phyloP scores from a whole-genome alignment of 2,113 vertebrate species.

The Cyphomyrus discorhynchus region DNA sequence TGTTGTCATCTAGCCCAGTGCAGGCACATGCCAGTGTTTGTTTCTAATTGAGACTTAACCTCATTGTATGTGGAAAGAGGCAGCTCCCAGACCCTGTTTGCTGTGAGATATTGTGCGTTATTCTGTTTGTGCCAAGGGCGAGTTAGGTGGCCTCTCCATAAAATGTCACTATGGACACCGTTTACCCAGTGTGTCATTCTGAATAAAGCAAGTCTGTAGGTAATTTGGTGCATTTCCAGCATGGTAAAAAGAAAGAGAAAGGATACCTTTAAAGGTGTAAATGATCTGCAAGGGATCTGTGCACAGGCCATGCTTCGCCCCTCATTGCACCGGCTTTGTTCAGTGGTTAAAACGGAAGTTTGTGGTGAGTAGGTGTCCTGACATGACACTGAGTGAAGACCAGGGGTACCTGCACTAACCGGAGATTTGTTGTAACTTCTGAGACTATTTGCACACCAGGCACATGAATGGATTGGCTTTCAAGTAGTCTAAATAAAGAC shows the following conservation, averaged over 20 bases:
- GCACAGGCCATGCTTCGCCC: background rate
- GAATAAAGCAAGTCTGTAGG: background rate
- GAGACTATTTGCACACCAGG: background rate
- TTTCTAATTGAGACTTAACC: background rate
- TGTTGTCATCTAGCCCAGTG: background rate
- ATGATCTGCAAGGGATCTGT: background rate
- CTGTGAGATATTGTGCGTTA: background rate
- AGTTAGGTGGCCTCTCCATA: background rate
- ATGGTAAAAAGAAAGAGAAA: background rate
- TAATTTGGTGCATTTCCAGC: background rate
- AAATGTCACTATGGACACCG: background rate
- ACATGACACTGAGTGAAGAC: background rate
- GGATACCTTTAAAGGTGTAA: background rate
- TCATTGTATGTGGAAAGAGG: background rate
- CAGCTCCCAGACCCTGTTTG: background rate
- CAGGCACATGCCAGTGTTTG: background rate
- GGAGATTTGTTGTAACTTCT: background rate
- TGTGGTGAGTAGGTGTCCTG: background rate
- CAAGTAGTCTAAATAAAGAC: background rate
- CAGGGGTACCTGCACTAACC: background rate
- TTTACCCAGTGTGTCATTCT: background rate
- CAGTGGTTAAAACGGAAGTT: background rate
- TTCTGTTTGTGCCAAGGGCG: background rate
- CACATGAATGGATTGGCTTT: background rate
- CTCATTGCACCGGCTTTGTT: background rate